A percentile compares a stretch with the other conserved stretches of the same genome.
Conservation (phyloP, 2,888 invertebrate genomes). For the Tetragonisca angustula region DNA sequence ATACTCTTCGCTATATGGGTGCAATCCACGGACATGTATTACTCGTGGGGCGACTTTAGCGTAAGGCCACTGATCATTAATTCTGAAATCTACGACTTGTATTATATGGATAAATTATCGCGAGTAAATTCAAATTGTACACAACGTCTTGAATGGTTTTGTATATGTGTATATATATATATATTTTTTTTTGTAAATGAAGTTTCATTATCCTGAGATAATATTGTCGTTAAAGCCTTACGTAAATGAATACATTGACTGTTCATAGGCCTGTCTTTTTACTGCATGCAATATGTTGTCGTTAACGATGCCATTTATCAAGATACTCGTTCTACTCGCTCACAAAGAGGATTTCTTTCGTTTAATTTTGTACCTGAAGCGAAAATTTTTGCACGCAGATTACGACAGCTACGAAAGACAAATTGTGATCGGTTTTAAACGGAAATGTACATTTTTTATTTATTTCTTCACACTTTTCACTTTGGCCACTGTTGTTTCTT, state of each 20-base stretch:
- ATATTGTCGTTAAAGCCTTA: background rate
- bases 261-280: slow-evolving; percentile 54
- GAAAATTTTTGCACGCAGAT: slow-evolving; percentile 42
- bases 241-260: background rate
- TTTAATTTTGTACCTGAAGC: slow-evolving; percentile 39
- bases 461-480: slow-evolving; percentile 25
- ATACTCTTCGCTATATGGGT: slow-evolving; percentile 47
- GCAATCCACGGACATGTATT: slow-evolving; percentile 59
- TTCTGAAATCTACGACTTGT: no score
- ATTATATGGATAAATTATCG: background rate
- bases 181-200: background rate
- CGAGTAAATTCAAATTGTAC: background rate
- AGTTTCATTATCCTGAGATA: background rate
- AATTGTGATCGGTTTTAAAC: slow-evolving; percentile 30
- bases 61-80: slow-evolving; percentile 53
- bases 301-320: slow-evolving; percentile 54
- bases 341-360: slow-evolving; percentile 48
- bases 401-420: slow-evolving; percentile 37
- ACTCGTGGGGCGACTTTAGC: slow-evolving; percentile 60
- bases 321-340: slow-evolving; percentile 57
- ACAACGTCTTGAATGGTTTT: background rate
- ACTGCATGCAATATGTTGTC: slow-evolving; percentile 53
- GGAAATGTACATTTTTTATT: slow-evolving; percentile 29
- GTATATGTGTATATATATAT: no score
- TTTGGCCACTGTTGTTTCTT: slow-evolving; percentile 19